These are phyloP conservation scores for Rhabdomys dilectus DNA, from an alignment of 2,113 vertebrate species.

Conservation along the genomic window DNA sequence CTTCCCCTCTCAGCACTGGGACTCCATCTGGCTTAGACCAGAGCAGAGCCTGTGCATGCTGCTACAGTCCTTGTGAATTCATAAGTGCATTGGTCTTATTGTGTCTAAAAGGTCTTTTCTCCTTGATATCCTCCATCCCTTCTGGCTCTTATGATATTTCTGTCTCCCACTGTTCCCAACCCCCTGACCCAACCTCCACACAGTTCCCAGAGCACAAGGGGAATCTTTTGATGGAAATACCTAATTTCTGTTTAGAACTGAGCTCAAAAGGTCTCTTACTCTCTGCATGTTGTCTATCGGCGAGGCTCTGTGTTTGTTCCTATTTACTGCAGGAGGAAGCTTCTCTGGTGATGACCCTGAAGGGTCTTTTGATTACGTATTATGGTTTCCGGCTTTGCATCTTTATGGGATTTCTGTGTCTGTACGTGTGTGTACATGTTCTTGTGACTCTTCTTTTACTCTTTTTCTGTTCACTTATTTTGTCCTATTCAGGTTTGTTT, in stretches of 20 bases:
- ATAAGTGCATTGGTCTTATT: neutral
- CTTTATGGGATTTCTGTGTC: neutral
- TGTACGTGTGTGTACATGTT: neutral
- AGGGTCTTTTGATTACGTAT: neutral
- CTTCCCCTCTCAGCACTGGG: neutral
- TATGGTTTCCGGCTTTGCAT: too few species aligned
- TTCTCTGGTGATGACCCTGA: neutral
- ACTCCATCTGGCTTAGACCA: neutral
- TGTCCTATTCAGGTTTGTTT: neutral
- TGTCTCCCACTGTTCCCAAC: neutral
- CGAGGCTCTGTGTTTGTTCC: neutral
- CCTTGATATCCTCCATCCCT: neutral
- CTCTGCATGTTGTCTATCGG: neutral
- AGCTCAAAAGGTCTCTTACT: fast-evolving
- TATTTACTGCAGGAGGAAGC: neutral
- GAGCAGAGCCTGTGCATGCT: neutral
- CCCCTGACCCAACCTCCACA: neutral
- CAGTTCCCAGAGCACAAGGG: neutral
- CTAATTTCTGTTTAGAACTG: neutral
- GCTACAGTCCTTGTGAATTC: neutral
- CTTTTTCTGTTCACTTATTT: neutral
- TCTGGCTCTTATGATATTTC: neutral
- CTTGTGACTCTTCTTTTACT: neutral
- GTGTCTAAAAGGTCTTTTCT: neutral
- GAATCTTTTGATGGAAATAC: neutral